phyloP scores from a whole-genome alignment of 2,888 invertebrate species.

The Antheraea assamensis region DNA sequence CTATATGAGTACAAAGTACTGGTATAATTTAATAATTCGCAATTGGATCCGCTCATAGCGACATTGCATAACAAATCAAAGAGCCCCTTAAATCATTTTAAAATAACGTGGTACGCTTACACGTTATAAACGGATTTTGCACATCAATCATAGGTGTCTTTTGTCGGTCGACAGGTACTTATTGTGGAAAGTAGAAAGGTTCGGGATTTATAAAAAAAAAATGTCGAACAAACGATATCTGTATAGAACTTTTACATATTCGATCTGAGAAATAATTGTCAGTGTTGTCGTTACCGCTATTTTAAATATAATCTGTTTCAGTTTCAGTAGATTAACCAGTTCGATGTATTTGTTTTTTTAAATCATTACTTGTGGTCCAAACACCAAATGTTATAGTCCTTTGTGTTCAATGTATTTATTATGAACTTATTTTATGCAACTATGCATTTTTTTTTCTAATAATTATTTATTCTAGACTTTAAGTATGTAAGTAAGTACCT shows the following conservation, averaged over 20 bases:
- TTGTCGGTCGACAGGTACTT: conserved; percentile 45
- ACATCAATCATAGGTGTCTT: conserved; percentile 41
- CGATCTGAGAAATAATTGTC: neutral
- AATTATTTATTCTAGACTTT: no score
- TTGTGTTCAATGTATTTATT: no score
- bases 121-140: conserved; percentile 35
- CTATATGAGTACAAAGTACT: neutral
- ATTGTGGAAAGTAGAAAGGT: conserved; percentile 26
- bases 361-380: no score
- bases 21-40: neutral
- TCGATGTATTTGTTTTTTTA: no score
- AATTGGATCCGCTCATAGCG: neutral
- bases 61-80: conserved; percentile 23
- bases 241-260: neutral
- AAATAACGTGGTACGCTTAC: conserved; percentile 30
- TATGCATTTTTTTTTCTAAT: no score
- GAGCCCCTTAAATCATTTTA: conserved; percentile 18
- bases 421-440: no score
- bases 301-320: neutral
- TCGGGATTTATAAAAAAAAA: conserved; percentile 12
- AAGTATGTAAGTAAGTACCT: no score
- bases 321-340: neutral
- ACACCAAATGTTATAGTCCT: no score
- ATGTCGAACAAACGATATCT: neutral
- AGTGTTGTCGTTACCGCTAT: neutral